These are phyloP conservation scores for Chamaetylas fuelleborni DNA, from an alignment of 2,113 vertebrate species.

Conservation along the genomic window DNA sequence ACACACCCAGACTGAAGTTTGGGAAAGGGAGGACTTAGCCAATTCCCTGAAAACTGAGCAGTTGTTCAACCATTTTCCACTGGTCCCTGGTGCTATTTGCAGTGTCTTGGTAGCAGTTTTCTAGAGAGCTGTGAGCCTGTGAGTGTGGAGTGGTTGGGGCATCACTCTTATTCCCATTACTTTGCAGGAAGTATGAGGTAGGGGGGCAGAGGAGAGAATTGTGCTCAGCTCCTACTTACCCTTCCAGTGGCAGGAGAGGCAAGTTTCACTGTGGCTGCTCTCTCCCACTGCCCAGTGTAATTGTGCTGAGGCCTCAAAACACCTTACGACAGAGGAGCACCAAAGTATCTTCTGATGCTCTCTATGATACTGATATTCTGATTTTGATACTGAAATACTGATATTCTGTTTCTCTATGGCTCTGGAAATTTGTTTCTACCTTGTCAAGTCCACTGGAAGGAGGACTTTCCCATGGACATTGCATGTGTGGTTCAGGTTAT, in stretches of 20 bases:
- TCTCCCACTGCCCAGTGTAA: not conserved
- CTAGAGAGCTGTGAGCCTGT: rapidly evolving
- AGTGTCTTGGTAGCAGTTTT: not conserved
- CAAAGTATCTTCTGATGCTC: not conserved
- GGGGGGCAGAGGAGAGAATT: not conserved
- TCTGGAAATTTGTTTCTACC: not conserved
- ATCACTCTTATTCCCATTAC: rapidly evolving
- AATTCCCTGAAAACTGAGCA: not conserved
- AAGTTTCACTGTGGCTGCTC: not conserved
- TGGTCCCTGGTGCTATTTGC: not conserved
- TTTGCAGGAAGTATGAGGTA: not conserved
- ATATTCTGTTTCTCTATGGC: not conserved
- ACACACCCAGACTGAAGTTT: not conserved
- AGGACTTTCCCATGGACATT: not conserved
- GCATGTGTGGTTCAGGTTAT: not conserved
- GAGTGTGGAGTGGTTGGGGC: not conserved
- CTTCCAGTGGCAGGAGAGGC: not conserved
- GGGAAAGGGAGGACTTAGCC: not conserved
- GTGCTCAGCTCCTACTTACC: not conserved
- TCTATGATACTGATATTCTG: too few relatives aligned
- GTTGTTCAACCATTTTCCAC: not conserved
- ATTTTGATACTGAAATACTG: too few relatives aligned
- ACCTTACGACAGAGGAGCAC: not conserved
- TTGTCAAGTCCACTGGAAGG: not conserved
- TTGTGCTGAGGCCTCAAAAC: not conserved